Base-by-base conservation (phyloP, 2,888 invertebrate species). In the Platyscelio sp. region DNA sequence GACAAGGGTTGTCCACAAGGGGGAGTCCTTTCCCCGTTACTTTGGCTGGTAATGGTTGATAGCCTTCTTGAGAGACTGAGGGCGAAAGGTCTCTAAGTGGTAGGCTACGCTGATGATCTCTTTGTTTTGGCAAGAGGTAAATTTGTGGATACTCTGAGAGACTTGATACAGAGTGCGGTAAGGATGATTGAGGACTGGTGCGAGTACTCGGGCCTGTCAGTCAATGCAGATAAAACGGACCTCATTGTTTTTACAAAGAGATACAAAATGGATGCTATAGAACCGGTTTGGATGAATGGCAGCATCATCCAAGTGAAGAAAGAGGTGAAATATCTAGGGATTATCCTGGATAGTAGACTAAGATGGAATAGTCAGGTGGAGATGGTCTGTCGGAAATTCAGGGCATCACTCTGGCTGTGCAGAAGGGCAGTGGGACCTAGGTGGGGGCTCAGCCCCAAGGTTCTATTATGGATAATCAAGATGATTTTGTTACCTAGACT, bases 281-380 rank as follows among this genome's bases (percentile, higher is more conserved):
- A 49, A 3, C 49, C 49, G n/a, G 6, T 33, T 33, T 7, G 9
- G 9, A 33, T 33, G 33, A 33, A 33, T 33, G 33, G 33, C 5
- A 9, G 5, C 9, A 33, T 33, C 33, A 33, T 33, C 9, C 33
- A 33, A 33, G 33, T 26, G 26, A 33, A 33, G 33, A 49, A 49
- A 22, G 49, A 67, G 51, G 33, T 54, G 22, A 67, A 67, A 71
- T 72, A 72, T 26, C 51, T 61, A 1, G 60, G 61, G 7, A 49
- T 72, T 11, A 33, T 38, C 4, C 33, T 61, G 4, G 72, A 72
- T 22, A 61, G 13, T 2, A 72, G 24, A 27, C 49, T 72, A 0
- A 60, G 13, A 0, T 72, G 33, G 72, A 29, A 24, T 4, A 29
- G 61, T 7, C 49, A 60, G 1, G 9, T 72, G 15, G n/a, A 29